phyloP scores from a whole-genome alignment of 2,888 invertebrate species.

The Tipula unca region DNA sequence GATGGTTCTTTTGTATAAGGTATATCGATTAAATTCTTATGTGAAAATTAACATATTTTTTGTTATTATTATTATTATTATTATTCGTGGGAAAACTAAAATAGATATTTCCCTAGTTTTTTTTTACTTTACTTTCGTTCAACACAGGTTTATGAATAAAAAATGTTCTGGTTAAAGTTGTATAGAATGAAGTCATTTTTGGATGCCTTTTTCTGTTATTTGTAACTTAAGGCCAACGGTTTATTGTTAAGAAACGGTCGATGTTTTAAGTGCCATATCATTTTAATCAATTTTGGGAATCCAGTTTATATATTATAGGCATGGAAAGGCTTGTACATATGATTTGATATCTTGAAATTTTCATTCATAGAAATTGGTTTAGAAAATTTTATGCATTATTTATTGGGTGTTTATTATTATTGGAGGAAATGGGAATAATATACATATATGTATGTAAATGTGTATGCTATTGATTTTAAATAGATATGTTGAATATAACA shows the following conservation, averaged over 20 bases:
- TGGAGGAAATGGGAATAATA: neutral
- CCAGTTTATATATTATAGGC: neutral
- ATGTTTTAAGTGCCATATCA: neutral
- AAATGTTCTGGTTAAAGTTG: neutral
- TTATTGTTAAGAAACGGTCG: neutral
- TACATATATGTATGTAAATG: neutral
- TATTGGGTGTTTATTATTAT: neutral
- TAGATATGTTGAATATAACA: neutral
- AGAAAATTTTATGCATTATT: neutral
- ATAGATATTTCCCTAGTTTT: neutral
- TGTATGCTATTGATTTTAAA: neutral
- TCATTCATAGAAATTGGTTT: neutral
- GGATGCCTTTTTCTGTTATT: neutral
- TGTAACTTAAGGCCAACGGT: neutral
- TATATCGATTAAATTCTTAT: neutral
- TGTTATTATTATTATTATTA: neutral
- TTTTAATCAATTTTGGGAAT: neutral
- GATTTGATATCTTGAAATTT: neutral
- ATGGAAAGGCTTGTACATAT: neutral
- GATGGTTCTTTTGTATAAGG: neutral
- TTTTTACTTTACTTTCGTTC: neutral
- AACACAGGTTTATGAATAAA: neutral
- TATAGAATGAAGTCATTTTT: neutral
- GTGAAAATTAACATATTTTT: conserved; percentile 9
- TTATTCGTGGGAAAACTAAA: neutral